A percentile compares a stretch with the other conserved stretches of the same genome.
Evolutionary conservation across 2,888 invertebrate genomes (phyloP).

Genomic region (Dicyrtoma fusca): DNA sequence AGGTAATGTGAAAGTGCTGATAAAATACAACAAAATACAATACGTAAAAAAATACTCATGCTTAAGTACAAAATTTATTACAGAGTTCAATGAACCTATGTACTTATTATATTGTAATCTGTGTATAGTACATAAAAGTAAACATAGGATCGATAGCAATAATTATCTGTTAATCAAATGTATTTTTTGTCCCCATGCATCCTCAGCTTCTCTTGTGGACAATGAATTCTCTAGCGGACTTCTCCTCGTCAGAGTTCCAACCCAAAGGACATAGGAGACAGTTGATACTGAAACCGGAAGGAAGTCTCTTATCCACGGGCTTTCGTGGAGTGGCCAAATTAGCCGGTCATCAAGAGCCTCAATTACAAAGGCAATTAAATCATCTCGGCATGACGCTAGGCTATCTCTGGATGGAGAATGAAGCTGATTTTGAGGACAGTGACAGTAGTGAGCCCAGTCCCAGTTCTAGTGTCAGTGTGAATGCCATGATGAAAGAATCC

Average conservation of each 20-base stretch:
- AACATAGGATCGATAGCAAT: neutral
- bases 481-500: conserved; percentile 2
- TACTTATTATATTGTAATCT: no score
- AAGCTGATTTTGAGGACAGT: neutral
- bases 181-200: no score
- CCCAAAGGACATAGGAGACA: neutral
- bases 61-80: no score
- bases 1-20: conserved; percentile 15
- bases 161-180: neutral
- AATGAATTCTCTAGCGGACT: conserved; percentile 33
- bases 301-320: conserved; percentile 8
- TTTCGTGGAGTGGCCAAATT: conserved; percentile 21
- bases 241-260: conserved; percentile 24
- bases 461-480: no score
- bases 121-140: no score
- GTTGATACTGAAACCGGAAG: conserved; percentile 6
- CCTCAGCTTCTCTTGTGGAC: conserved; percentile 29
- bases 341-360: neutral
- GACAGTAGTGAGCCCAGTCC: no score
- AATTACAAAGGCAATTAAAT: neutral
- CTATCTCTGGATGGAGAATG: neutral
- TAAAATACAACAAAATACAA: conserved; percentile 2
- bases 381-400: conserved; percentile 5
- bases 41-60: neutral
- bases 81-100: no score